Evolutionary conservation across 2,797 vertebrate genomes (phyloP).

Genomic region (Sebastes reedi): DNA sequence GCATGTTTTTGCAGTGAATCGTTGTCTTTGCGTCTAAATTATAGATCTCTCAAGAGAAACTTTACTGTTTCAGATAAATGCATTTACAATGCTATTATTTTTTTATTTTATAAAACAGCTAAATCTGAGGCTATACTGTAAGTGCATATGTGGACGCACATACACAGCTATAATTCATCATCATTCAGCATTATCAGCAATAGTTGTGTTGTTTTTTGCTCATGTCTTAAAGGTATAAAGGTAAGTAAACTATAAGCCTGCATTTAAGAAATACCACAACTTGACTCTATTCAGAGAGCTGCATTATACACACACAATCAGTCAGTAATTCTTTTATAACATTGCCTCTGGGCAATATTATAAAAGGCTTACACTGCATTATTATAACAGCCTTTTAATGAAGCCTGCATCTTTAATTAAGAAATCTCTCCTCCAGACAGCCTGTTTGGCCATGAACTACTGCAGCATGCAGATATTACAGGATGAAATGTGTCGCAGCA

Average conservation of each 20-base stretch:
- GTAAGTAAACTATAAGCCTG: not conserved
- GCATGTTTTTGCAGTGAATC: not conserved
- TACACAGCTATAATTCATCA: not conserved
- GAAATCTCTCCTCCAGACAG: not conserved
- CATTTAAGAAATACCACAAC: not conserved
- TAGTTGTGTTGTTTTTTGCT: not conserved
- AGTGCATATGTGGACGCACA: no score
- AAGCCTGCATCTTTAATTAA: not conserved
- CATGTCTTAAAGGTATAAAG: not conserved
- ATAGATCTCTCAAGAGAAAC: not conserved
- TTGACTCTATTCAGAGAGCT: not conserved
- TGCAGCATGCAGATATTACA: not conserved
- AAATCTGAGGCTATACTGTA: not conserved
- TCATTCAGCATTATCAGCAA: not conserved
- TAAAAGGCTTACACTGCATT: not conserved
- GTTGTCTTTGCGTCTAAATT: not conserved
- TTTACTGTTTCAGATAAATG: not conserved
- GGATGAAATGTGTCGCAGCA: slow-evolving; percentile 9
- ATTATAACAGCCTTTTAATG: not conserved
- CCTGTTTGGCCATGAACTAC: not conserved
- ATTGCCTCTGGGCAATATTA: not conserved
- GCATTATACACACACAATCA: slow-evolving; percentile 7
- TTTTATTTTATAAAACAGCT: not conserved
- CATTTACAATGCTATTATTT: not conserved
- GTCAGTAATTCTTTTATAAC: not conserved